These are phyloP conservation scores for Phylloscopus whistleri DNA, from an alignment of 2,113 vertebrate species.

Conservation along the genomic window DNA sequence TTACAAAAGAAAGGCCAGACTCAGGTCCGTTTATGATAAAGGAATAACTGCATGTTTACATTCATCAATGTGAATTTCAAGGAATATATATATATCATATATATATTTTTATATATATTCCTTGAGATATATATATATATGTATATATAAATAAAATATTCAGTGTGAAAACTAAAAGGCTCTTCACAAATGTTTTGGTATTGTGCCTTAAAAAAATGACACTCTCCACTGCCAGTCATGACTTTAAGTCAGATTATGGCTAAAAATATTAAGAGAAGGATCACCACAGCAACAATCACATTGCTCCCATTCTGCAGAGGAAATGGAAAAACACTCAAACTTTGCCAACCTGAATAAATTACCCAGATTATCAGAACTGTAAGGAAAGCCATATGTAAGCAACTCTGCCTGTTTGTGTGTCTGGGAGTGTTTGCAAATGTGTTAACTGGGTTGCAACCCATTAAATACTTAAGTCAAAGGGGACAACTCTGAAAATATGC, in stretches of 20 bases:
- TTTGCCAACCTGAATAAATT: conserved; percentile 42
- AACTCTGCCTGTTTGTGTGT: neutral
- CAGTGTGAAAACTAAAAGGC: neutral
- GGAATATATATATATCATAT: neutral
- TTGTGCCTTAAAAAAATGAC: neutral
- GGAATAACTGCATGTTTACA: neutral
- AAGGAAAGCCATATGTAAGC: neutral
- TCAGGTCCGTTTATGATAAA: neutral
- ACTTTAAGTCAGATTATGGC: conserved; percentile 3
- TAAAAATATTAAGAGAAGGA: conserved; percentile 29
- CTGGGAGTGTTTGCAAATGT: neutral
- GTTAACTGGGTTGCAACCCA: neutral
- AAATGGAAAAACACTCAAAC: neutral
- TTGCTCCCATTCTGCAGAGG: neutral
- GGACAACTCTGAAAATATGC: neutral
- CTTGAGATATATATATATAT: no score
- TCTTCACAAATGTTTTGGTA: neutral
- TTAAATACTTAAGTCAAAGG: neutral
- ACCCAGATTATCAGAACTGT: neutral
- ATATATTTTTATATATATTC: neutral
- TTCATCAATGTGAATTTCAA: neutral
- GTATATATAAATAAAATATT: neutral
- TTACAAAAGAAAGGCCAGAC: neutral
- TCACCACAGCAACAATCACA: conserved; percentile 38
- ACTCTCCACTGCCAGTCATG: neutral